Base-by-base conservation (phyloP, 2,888 invertebrate genomes). In the Drosophila longiperda region DNA sequence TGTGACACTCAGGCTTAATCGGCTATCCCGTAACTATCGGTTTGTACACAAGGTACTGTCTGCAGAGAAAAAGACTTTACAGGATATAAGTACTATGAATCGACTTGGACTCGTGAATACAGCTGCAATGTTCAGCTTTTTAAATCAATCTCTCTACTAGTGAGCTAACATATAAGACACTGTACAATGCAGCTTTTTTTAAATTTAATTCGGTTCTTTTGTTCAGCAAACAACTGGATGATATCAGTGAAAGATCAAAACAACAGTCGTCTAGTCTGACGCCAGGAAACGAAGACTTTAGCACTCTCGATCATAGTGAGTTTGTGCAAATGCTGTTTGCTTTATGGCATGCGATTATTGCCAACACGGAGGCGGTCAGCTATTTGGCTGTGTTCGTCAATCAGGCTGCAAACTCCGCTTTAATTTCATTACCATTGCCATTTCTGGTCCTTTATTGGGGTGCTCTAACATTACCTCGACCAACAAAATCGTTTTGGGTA, bases 371-470 rank as follows among this genome's bases (percentile, higher is more conserved):
- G 90, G 94, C 98, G 45, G 95, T 99, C 9, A 99, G 99, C 93
- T 99, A 98, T 93, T 96, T 99, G 84, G 96, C 98, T 93, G 97
- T 99, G 87, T 97, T 99, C 89, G 94, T 99, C 48, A 97, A 99
- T 93, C 99, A 98, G 94, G 95, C 94, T 87, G 96, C 96, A 92
- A 97, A 97, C 9, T 98, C 98, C 0, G 98, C 98, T 23, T 95
- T 99, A 62, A 94, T 99, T 38, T 98, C 99, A 0, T 95, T 99
- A 54, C 98, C 98, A 0, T 93, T 99, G 78, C 99, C 99, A 0
- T 93, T 99, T 59, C 97, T 98, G 96, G 98, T 98, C 15, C 98
- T 99, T 92, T 94, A 98, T 63, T 99, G 99, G 99, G 99, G 99
- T 15, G 98, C 98, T 4, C 94, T 99, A 15, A 97, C 98, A 1